A percentile compares a stretch with the other conserved stretches of the same genome.
Evolutionary conservation across 2,888 invertebrate genomes (phyloP).

Genomic region (Rhagophthalmus giganteus): DNA sequence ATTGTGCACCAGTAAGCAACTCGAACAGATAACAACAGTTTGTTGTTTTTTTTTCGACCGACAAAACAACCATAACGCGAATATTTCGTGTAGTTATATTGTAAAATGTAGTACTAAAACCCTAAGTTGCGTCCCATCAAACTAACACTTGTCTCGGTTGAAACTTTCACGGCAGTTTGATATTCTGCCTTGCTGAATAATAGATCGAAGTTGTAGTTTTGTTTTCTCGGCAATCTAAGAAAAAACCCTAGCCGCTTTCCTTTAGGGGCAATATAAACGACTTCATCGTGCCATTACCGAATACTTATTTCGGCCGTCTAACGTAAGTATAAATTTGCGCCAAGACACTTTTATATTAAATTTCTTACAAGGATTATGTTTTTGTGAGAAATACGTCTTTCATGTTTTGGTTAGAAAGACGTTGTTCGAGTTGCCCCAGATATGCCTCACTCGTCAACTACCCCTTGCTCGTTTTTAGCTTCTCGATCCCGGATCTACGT

Average conservation of each 20-base stretch:
- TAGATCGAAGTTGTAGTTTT: conserved; percentile 16
- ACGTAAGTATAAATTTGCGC: not conserved
- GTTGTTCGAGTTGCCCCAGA: conserved; percentile 40
- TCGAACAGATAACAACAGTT: too few relatives aligned
- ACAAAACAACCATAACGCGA: too few relatives aligned
- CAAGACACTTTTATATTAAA: conserved; percentile 1
- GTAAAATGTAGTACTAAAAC: conserved; percentile 1
- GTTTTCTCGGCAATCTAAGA: not conserved
- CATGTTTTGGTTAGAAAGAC: conserved; percentile 7
- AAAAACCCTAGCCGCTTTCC: too few relatives aligned
- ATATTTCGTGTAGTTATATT: conserved; percentile 1
- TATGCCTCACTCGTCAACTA: conserved; percentile 26
- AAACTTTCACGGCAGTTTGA: conserved; percentile 20
- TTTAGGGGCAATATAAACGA: not conserved
- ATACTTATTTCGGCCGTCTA: too few relatives aligned
- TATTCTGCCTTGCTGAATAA: conserved; percentile 21
- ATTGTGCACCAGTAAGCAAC: too few relatives aligned
- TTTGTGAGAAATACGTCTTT: not conserved
- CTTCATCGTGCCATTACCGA: not conserved
- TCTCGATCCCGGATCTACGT: conserved; percentile 18
- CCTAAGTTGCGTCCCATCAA: conserved; percentile 16
- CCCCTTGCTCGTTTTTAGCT: conserved; percentile 22
- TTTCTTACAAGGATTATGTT: conserved; percentile 1
- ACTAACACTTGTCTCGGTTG: conserved; percentile 7
- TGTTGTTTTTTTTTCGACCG: too few relatives aligned